Evolutionary conservation across 2,888 invertebrate species (phyloP).

Genomic region (Caenorhabditis angaria): DNA sequence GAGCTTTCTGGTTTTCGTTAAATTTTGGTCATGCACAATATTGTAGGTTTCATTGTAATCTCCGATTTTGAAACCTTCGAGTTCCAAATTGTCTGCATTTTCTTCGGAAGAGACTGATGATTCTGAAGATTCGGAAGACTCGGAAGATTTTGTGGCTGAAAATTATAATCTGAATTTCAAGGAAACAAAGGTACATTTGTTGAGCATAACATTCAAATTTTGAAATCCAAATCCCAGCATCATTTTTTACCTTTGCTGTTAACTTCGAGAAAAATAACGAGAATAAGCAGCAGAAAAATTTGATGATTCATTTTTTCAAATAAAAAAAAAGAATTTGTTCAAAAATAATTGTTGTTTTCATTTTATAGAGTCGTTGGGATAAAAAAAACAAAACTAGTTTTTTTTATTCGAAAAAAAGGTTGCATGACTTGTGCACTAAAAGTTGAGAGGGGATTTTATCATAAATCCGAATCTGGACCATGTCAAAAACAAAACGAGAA

Average conservation of each 20-base stretch:
- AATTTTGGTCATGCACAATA: background rate
- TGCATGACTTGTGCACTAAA: too few relatives aligned
- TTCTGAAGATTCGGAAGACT: background rate
- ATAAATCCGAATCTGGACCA: too few relatives aligned
- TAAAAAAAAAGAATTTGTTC: too few relatives aligned
- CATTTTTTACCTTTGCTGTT: background rate
- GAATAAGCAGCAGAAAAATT: background rate
- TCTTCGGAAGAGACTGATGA: background rate
- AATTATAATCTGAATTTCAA: too few relatives aligned
- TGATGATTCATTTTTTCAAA: background rate
- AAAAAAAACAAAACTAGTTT: too few relatives aligned
- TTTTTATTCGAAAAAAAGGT: too few relatives aligned
- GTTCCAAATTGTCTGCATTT: background rate
- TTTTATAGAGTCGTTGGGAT: too few relatives aligned
- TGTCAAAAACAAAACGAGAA: too few relatives aligned
- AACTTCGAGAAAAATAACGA: background rate
- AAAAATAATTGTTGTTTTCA: too few relatives aligned
- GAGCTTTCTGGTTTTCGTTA: background rate
- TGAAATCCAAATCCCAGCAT: too few relatives aligned
- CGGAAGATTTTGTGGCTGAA: background rate
- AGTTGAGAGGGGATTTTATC: too few relatives aligned
- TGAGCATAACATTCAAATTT: background rate
- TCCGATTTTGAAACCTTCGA: background rate
- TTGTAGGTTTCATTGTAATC: background rate
- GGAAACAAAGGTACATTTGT: background rate